A percentile compares a stretch with the other conserved stretches of the same genome.
These are phyloP conservation scores for Coluber constrictor DNA, from an alignment of 2,797 vertebrate genomes.

Conservation along the genomic window DNA sequence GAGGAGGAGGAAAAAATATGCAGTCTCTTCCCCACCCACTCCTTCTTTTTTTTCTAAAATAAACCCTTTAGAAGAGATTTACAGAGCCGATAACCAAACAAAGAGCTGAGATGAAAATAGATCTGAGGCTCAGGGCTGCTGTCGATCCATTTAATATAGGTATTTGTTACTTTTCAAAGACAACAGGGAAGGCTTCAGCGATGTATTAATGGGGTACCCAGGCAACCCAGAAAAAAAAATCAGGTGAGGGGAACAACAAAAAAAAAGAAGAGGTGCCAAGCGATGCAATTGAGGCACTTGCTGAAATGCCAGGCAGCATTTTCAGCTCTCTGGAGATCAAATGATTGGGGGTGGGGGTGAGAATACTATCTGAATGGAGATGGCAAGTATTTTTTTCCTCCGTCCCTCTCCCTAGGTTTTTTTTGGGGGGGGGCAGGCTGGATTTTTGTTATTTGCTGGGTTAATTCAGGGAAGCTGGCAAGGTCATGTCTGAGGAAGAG, in stretches of 20 bases:
- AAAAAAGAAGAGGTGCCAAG: not conserved
- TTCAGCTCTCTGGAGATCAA: not conserved
- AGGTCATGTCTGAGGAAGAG: not conserved
- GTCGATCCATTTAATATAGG: slow-evolving; percentile 27
- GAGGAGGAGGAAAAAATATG: not conserved
- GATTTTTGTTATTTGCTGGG: not conserved
- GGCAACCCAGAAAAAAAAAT: not conserved
- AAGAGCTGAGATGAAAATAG: slow-evolving; percentile 34
- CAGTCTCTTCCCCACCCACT: too few species aligned
- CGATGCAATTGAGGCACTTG: not conserved
- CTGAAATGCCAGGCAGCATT: not conserved
- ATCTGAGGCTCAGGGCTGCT: slow-evolving; percentile 24
- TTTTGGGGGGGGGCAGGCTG: fast-evolving
- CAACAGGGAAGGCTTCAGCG: slow-evolving; percentile 4
- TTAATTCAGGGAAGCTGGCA: not conserved
- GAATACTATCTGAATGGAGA: not conserved
- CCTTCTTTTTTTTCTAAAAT: not conserved
- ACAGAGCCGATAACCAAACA: slow-evolving; percentile 25
- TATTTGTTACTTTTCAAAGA: slow-evolving; percentile 32
- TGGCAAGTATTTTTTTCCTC: not conserved
- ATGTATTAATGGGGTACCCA: not conserved
- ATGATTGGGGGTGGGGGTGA: not conserved
- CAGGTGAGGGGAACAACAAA: not conserved
- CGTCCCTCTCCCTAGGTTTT: not conserved
- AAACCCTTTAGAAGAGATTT: slow-evolving; percentile 31